Base-by-base conservation (phyloP, 2,113 vertebrate species). In the Centrocercus urophasianus region DNA sequence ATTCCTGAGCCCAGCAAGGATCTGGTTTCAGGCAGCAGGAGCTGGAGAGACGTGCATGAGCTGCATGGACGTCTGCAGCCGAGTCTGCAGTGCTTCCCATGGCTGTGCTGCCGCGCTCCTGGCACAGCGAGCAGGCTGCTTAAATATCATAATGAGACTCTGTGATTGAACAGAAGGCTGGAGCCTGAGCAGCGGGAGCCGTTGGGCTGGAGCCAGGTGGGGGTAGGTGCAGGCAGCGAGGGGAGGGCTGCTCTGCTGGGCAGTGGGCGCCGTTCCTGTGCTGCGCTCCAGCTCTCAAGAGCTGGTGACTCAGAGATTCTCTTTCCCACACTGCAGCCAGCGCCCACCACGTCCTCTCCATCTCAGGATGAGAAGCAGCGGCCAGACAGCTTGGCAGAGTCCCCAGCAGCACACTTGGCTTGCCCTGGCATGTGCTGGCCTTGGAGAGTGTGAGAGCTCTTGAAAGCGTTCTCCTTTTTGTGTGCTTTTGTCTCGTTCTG, bases 201-300 rank as follows among this genome's bases (percentile, higher is more conserved):
- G 2, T 27, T 25, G 60, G 60, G 34, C 60, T 10, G 34, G 61
- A 63, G 2, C 15, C 13, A 28, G 65, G 28, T 45, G 16, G 17
- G 38, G 13, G 48, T 32, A 8, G 48, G 14, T 56, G 50, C 63
- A 30, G 18, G 30, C 25, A 27, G 40, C 27, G 43, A 27, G 34
- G 30, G 38, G 38, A 30, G n/a, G 27, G 42, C n/a, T 36, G 40
- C 34, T 34, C 38, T 38, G 30, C 22, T 70, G 56, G 43, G 3
- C 1, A 6, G 13, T 5, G n/a, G 20, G 43, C 6, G 14, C 4
- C 30, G 3, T 61, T 4, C 0, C 5, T 3, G 1, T 61, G 67
- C 61, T 75, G 73, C 42, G 52, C 47, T 59, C 20, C 84, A 22
- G 15, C 13, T 42, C 60, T 84, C 30, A 21, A 5, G 38, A 40